Conservation (phyloP, 2,888 invertebrate species). For the Thalpophila matura region DNA sequence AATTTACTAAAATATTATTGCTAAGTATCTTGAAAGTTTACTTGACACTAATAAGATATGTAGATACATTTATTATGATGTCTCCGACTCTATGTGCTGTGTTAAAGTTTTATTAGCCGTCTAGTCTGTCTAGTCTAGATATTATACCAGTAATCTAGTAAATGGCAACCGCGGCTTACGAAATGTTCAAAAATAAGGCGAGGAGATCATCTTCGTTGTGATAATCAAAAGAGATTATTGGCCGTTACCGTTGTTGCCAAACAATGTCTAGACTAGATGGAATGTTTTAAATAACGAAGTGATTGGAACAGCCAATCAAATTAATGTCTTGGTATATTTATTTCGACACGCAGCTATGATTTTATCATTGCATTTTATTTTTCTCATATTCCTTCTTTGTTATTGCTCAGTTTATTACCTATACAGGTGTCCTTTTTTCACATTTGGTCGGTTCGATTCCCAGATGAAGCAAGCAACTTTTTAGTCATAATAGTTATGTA, state of each 20-base stretch:
- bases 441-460: too few species aligned
- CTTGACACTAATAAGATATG: constrained; percentile 21
- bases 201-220: constrained; percentile 4
- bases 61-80: constrained; percentile 20
- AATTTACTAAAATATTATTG: constrained; percentile 36
- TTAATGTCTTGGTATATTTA: constrained; percentile 27
- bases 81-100: constrained; percentile 7
- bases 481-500: too few species aligned
- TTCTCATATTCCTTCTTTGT: constrained; percentile 11
- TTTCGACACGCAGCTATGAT: constrained; percentile 5
- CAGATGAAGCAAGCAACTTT: too few species aligned
- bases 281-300: constrained; percentile 54
- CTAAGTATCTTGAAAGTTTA: constrained; percentile 34
- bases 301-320: constrained; percentile 44
- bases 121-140: constrained; percentile 21
- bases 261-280: constrained; percentile 46
- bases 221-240: constrained; percentile 32
- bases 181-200: neutral
- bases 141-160: neutral
- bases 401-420: too few species aligned
- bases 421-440: too few species aligned
- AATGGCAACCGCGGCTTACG: neutral
- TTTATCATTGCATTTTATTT: constrained; percentile 6
- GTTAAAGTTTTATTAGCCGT: constrained; percentile 29
- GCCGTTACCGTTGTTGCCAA: constrained; percentile 27